Conservation (phyloP, 2,888 invertebrate species). For the Rosalia funebris region DNA sequence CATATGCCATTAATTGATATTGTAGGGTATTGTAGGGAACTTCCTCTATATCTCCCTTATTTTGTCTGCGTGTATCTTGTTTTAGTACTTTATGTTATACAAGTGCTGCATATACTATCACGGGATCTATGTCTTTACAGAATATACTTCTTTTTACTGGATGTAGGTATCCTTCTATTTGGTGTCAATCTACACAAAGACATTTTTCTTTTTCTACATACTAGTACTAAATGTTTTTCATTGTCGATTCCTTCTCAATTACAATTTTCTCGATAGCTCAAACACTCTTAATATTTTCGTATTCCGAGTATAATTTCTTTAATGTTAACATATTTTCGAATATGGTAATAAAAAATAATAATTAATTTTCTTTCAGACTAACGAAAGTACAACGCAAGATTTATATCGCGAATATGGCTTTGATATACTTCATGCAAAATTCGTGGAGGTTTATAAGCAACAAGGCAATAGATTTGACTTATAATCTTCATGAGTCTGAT, state of each 20-base stretch:
- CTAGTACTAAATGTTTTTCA: not conserved
- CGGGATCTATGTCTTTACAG: too few relatives aligned
- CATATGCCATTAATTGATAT: too few relatives aligned
- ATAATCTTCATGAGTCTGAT: not conserved
- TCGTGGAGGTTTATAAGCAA: constrained; percentile 81
- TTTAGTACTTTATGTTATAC: too few relatives aligned
- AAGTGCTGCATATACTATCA: too few relatives aligned
- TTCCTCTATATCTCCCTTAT: too few relatives aligned
- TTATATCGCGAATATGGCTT: constrained; percentile 76
- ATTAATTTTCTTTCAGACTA: constrained; percentile 68
- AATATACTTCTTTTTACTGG: too few relatives aligned
- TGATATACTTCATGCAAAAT: constrained; percentile 79
- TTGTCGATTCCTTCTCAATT: too few relatives aligned
- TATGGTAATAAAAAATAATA: not conserved
- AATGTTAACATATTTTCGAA: not conserved
- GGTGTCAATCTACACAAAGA: not conserved
- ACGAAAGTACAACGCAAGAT: constrained; percentile 83
- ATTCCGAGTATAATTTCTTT: not conserved
- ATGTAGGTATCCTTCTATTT: too few relatives aligned
- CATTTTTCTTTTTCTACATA: not conserved
- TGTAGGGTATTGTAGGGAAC: too few relatives aligned
- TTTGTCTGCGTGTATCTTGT: too few relatives aligned
- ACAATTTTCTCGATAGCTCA: not conserved
- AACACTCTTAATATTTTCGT: not conserved
- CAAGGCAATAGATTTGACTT: constrained; percentile 58